Evolutionary conservation across 2,113 vertebrate species (phyloP).

Genomic region (Scalopus aquaticus): DNA sequence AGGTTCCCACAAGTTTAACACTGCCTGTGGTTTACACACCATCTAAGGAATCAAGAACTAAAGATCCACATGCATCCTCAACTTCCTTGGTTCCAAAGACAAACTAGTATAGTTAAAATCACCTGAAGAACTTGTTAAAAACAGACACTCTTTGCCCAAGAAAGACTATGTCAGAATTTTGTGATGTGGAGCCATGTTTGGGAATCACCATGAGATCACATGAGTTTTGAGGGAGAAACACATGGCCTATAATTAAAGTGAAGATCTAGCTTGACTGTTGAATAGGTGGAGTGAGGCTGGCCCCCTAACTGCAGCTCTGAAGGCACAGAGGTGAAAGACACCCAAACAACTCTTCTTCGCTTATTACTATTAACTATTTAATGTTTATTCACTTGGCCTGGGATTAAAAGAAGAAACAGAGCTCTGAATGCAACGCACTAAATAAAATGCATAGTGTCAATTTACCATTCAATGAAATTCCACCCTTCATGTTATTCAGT

Average conservation of each 20-base stretch:
- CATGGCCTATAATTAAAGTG: background rate
- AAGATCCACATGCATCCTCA: background rate
- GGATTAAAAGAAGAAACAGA: constrained; percentile 2
- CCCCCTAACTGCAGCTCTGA: background rate
- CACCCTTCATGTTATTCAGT: constrained; percentile 17
- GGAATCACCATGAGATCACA: background rate
- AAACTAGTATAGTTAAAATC: background rate
- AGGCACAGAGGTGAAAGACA: background rate
- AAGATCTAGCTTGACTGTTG: background rate
- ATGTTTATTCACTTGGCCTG: background rate
- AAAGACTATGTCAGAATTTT: background rate
- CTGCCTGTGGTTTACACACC: background rate
- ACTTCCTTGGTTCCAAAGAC: background rate
- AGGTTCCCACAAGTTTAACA: background rate
- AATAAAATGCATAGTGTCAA: background rate
- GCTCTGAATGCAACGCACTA: background rate
- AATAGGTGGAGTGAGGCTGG: background rate
- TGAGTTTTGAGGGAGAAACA: background rate
- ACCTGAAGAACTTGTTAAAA: constrained; percentile 3
- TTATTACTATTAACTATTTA: constrained; percentile 57
- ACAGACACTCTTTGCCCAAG: background rate
- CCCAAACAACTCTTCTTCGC: background rate
- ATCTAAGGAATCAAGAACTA: background rate
- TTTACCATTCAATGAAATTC: constrained; percentile 34
- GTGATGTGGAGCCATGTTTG: background rate